Evolutionary conservation across 1,140 invertebrate species (phyloP), one percentile per base, ranked within the genome.

Genomic region (Ylistrum balloti): DNA sequence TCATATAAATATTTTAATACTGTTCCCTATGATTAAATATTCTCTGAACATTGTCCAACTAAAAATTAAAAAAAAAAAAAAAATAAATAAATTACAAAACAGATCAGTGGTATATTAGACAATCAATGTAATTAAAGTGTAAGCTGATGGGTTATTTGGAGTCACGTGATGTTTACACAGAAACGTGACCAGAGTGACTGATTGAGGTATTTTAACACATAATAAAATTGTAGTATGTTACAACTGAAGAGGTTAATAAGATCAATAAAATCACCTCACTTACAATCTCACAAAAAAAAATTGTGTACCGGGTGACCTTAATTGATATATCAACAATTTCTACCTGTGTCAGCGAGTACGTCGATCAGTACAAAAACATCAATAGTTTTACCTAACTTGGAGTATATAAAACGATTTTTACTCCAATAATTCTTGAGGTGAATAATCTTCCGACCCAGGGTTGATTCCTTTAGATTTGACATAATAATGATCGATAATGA

Each of bases 261-360:
- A 74, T 74, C 56, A 74, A 74, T 74, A n/a, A 74, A 74, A 74
- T 28, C 56, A 28, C 56, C 56, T 74, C 56, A 74, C 56, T 74
- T 74, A 28, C n/a, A 17, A 74, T 74, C 28, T 74, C 22, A 28
- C 28, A 28, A 28, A 74, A 74, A 74, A 74, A n/a, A 74, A 74
- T 28, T 74, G 22, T 28, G 56, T 17, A 74, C 56, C 13, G 5
- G n/a, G 9, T 17, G 56, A 74, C 56, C 56, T n/a, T 74, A n/a
- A 74, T 74, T 74, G 56, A 9, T 17, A 74, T n/a, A 28, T 74
- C 0, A 74, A 74, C 56, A 74, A 74, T 74, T 74, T 74, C 56
- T 74, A 74, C 56, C 56, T 28, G n/a, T 74, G 56, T 74, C 56
- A 74, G n/a, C 56, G 5, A 11, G 56, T 74, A 74, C 56, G n/a